Percentiles rank a stretch among this genome's conserved stretches.
phyloP scores from a whole-genome alignment of 2,888 invertebrate species.

The Drosophila falleni region DNA sequence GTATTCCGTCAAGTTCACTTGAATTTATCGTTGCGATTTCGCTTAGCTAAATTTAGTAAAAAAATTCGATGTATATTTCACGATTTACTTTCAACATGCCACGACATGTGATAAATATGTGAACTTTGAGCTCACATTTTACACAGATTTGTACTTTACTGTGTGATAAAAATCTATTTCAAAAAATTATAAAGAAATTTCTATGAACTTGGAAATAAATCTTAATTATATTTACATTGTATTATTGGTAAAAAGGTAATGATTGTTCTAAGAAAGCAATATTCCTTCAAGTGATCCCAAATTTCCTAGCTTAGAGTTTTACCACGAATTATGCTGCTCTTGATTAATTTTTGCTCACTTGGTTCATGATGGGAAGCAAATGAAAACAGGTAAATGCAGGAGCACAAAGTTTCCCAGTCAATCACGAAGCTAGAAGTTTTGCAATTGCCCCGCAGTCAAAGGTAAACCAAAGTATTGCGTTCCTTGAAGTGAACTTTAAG shows the following conservation, averaged over 20 bases:
- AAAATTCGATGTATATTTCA: not conserved
- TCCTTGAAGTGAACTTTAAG: not conserved
- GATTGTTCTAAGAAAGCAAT: not conserved
- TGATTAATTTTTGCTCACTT: not conserved
- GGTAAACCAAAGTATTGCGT: not conserved
- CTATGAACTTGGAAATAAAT: not conserved
- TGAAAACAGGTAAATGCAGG: not conserved
- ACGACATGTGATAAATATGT: not conserved
- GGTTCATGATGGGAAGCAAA: not conserved
- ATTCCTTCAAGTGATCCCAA: not conserved
- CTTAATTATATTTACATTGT: too few species aligned
- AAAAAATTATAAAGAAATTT: not conserved
- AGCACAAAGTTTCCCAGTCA: not conserved
- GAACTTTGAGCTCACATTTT: not conserved
- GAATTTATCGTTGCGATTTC: constrained; percentile 18
- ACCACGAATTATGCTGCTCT: not conserved
- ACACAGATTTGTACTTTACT: not conserved
- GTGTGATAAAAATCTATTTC: not conserved
- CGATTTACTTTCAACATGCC: not conserved
- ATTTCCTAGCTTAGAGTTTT: not conserved
- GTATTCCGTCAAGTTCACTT: constrained; percentile 22
- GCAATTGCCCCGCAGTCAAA: not conserved
- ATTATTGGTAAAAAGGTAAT: not conserved
- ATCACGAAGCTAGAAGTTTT: not conserved
- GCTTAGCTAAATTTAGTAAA: constrained; percentile 6